Evolutionary conservation across 2,797 vertebrate species (phyloP).

Genomic region (Bradypus variegatus): DNA sequence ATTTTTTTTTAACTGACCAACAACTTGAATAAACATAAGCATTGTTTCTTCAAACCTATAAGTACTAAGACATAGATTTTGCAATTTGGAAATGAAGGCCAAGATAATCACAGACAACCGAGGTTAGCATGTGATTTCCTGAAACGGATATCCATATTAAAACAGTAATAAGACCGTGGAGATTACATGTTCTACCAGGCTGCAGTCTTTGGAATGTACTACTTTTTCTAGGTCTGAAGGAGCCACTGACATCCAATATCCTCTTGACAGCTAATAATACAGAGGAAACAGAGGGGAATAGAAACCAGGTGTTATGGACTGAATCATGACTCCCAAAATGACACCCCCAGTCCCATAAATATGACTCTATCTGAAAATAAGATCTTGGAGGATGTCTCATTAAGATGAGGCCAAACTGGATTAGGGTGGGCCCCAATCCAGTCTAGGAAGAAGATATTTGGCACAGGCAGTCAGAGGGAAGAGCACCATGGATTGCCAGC

Average conservation of each 20-base stretch:
- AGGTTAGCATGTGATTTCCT: neutral
- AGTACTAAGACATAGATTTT: neutral
- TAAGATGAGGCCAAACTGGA: no score
- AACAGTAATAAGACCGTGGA: neutral
- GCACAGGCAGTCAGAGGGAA: no score
- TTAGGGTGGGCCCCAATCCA: no score
- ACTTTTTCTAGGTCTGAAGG: neutral
- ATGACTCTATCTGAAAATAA: no score
- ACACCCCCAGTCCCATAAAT: no score
- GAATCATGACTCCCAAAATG: no score
- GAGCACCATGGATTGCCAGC: no score
- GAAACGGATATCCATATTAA: neutral
- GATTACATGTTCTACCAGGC: no score
- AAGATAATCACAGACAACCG: neutral
- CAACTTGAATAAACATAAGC: neutral
- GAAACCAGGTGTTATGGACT: neutral
- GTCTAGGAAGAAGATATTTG: no score
- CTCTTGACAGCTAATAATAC: neutral
- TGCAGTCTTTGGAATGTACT: neutral
- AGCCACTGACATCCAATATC: neutral
- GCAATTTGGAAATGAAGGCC: neutral
- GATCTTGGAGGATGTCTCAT: no score
- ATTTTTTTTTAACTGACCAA: neutral
- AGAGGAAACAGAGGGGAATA: neutral
- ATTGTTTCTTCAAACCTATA: neutral